phyloP scores from a whole-genome alignment of 2,888 invertebrate genomes.

The Labia minor region DNA sequence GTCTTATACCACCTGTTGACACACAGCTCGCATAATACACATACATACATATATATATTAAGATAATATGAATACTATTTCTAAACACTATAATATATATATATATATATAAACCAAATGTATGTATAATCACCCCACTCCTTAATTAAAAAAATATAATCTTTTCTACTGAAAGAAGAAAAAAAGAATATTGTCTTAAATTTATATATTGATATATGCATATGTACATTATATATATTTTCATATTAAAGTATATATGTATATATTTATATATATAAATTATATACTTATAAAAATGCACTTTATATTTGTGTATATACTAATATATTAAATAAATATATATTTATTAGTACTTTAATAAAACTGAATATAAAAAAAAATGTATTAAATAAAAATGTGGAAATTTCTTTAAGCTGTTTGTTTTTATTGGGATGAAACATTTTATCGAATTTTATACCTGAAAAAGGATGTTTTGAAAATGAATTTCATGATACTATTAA shows the following conservation, averaged over 20 bases:
- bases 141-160: background rate
- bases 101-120: conserved; percentile 2
- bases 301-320: background rate
- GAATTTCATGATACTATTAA: no score
- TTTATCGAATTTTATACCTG: no score
- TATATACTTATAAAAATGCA: background rate
- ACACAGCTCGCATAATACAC: background rate
- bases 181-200: background rate
- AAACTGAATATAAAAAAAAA: background rate
- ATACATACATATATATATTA: no score
- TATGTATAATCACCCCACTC: background rate
- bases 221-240: no score
- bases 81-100: background rate
- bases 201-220: no score
- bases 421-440: no score
- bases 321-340: background rate
- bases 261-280: background rate
- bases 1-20: background rate
- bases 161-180: background rate
- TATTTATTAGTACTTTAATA: background rate
- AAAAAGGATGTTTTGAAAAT: no score
- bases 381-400: background rate
- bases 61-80: no score
- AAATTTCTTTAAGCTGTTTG: background rate
- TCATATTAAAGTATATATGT: no score